These are phyloP conservation scores for Drosophila santomea DNA, from an alignment of 1,140 invertebrate species.

Conservation along the genomic window DNA sequence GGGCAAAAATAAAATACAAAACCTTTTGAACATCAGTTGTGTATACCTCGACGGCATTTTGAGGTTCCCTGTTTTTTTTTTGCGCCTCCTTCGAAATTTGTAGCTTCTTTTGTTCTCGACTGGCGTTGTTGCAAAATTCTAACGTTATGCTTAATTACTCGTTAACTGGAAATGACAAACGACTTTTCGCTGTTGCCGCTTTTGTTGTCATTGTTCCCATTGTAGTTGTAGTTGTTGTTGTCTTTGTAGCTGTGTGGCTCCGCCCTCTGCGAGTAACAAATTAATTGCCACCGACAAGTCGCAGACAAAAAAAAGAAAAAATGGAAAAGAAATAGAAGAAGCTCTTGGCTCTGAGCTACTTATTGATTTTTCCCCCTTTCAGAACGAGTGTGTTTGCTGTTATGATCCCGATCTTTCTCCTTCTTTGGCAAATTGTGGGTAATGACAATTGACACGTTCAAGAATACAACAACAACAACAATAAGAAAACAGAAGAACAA, in stretches of 20 bases:
- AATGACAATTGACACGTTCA: conserved; percentile 49
- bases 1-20: conserved; percentile 1
- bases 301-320: conserved; percentile 49
- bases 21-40: conserved; percentile 11
- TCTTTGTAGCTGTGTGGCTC: conserved; percentile 33
- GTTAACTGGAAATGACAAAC: conserved; percentile 81
- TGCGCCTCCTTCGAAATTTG: conserved; percentile 16
- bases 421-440: conserved; percentile 31
- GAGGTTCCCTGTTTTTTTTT: conserved; percentile 22
- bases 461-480: conserved; percentile 24
- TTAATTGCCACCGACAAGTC: conserved; percentile 68
- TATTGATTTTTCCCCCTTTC: conserved; percentile 60
- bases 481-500: not conserved
- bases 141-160: conserved; percentile 76
- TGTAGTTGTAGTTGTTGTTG: conserved; percentile 26
- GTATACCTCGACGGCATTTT: conserved; percentile 25
- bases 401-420: conserved; percentile 23
- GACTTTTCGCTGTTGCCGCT: conserved; percentile 58
- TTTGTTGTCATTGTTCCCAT: conserved; percentile 22
- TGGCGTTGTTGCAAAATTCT: conserved; percentile 66
- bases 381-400: not conserved
- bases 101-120: conserved; percentile 47
- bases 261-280: conserved; percentile 54
- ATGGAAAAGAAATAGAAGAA: conserved; percentile 47
- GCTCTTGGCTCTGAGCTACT: conserved; percentile 47